These are phyloP conservation scores for Paedocypris sp. DNA, from an alignment of 2,113 vertebrate genomes.

Conservation along the genomic window DNA sequence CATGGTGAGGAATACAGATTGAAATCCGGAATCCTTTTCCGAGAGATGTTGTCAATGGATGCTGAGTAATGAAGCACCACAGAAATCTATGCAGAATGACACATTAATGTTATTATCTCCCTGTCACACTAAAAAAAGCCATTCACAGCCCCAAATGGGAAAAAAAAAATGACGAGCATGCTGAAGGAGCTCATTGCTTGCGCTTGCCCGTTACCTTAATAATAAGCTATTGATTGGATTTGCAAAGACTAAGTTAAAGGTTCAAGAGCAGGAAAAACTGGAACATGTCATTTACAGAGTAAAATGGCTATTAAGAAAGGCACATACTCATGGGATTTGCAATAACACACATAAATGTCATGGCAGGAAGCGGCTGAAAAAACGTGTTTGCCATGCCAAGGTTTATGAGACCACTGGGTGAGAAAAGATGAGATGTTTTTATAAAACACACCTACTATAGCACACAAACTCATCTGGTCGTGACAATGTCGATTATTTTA, in stretches of 20 bases:
- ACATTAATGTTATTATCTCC: slow-evolving; percentile 33
- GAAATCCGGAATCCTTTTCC: slow-evolving; percentile 11
- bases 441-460: too few species aligned
- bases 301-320: slow-evolving; percentile 10
- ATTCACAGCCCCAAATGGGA: neutral
- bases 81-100: slow-evolving; percentile 25
- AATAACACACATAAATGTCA: slow-evolving; percentile 17
- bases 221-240: slow-evolving; percentile 38
- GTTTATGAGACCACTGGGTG: neutral
- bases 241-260: slow-evolving; percentile 9
- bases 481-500: too few species aligned
- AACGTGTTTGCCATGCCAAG: neutral
- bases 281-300: slow-evolving; percentile 18
- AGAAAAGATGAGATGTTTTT: slow-evolving; percentile 26
- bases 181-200: slow-evolving; percentile 19
- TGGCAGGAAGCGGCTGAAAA: neutral
- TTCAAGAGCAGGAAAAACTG: slow-evolving; percentile 14
- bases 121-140: slow-evolving; percentile 13
- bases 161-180: slow-evolving; percentile 23
- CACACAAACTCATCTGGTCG: too few species aligned
- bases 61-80: neutral
- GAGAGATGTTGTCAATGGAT: slow-evolving; percentile 2
- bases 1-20: neutral
- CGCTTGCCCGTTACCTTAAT: slow-evolving; percentile 16
- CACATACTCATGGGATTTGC: slow-evolving; percentile 6